phyloP scores from a whole-genome alignment of 2,113 vertebrate genomes.

The Xenus cinereus region DNA sequence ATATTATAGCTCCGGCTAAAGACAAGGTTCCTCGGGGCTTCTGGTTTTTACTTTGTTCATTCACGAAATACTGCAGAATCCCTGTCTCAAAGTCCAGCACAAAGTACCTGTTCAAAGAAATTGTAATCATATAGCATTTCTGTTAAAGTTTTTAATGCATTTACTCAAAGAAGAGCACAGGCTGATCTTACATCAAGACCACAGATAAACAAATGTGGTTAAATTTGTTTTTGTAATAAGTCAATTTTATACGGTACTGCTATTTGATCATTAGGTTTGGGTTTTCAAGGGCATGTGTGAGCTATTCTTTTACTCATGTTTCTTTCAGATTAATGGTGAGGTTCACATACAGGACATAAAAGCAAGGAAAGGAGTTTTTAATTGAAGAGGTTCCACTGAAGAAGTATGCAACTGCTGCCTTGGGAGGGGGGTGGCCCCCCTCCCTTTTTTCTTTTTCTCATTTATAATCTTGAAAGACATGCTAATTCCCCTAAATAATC shows the following conservation, averaged over 20 bases:
- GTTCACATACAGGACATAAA: not conserved
- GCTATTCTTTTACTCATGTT: not conserved
- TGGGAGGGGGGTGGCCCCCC: not conserved
- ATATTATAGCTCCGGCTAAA: slow-evolving; percentile 88
- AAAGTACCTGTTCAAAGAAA: slow-evolving; percentile 79
- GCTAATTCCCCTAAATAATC: not conserved
- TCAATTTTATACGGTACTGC: not conserved
- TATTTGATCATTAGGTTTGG: not conserved
- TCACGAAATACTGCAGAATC: slow-evolving; percentile 93
- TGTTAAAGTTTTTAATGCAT: not conserved
- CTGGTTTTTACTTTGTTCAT: slow-evolving; percentile 88
- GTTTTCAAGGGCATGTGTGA: not conserved
- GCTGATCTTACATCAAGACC: not conserved
- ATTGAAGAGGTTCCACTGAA: not conserved
- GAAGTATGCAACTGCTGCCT: not conserved
- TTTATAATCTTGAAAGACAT: not conserved
- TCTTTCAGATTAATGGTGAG: not conserved
- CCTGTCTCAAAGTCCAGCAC: slow-evolving; percentile 90
- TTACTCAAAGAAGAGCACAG: not conserved
- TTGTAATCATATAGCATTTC: not conserved
- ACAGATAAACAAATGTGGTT: not conserved
- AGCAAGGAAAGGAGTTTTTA: not conserved
- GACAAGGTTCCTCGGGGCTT: slow-evolving; percentile 91
- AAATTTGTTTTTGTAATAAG: not conserved
- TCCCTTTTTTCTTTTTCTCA: not conserved